A percentile compares a stretch with the other conserved stretches of the same genome.
Evolutionary conservation across 2,888 invertebrate species (phyloP).

Genomic region (Agrenia bidenticulata): DNA sequence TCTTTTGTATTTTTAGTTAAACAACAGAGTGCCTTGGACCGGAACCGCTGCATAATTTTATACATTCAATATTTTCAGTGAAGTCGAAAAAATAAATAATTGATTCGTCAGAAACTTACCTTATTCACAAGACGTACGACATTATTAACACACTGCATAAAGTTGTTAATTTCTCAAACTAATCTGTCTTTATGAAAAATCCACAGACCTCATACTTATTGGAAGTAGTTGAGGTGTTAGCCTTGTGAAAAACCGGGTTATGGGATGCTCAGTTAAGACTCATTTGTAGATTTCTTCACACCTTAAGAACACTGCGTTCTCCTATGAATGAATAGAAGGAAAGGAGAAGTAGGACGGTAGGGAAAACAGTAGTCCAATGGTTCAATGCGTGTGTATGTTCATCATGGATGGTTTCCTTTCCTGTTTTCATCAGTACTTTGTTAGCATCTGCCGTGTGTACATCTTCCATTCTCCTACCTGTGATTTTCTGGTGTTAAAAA

Average conservation of each 20-base stretch:
- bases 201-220: too few species aligned
- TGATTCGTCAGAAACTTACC: background rate
- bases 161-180: background rate
- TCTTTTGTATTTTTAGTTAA: slow-evolving; percentile 21
- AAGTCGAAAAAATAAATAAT: background rate
- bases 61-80: slow-evolving; percentile 28
- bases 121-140: background rate
- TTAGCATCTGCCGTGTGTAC: slow-evolving; percentile 34
- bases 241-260: slow-evolving; percentile 33
- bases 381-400: slow-evolving; percentile 26
- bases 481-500: background rate
- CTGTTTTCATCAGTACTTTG: slow-evolving; percentile 42
- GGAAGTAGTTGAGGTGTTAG: background rate
- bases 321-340: slow-evolving; percentile 27
- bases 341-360: slow-evolving; percentile 40
- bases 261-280: slow-evolving; percentile 5
- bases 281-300: background rate
- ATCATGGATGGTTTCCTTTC: slow-evolving; percentile 41
- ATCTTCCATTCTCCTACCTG: slow-evolving; percentile 7
- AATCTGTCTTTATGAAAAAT: too few species aligned
- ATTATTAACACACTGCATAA: background rate
- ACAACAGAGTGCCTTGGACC: slow-evolving; percentile 41
- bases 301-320: background rate
- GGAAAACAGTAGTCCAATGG: slow-evolving; percentile 34
- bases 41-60: slow-evolving; percentile 39